Base-by-base conservation (phyloP, 2,113 vertebrate genomes). In the Centropristis striata region DNA sequence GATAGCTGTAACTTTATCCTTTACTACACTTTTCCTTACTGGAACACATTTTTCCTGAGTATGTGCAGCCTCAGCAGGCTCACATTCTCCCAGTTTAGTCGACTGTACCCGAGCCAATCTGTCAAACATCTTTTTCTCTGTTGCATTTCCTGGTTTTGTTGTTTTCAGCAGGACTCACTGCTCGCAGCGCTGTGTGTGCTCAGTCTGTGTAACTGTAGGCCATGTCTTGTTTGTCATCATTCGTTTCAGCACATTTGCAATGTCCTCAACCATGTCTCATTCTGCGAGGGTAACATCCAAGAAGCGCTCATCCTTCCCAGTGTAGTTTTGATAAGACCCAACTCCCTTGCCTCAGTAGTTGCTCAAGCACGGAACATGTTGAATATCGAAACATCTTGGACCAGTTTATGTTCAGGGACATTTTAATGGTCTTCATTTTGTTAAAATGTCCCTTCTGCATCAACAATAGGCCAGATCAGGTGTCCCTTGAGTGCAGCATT, bases 221-320 rank as follows among this genome's bases (percentile, higher is more conserved):
- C 75, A 51, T 46, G 59, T 84, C 59, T 75, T 71, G 65, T 65
- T 84, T 47, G 37, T 65, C 82, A 71, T 80, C 65, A 54, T 12
- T 39, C 55, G 41, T 64, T 78, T 69, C 75, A 36, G 42, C 42
- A 50, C 71, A 63, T 75, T 75, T 64, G 37, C 57, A 70, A 16
- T 41, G 49, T 55, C 42, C 20, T 75, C 21, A 44, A 63, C 64
- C 55, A 69, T 64, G 8, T 60, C 16, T 61, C 32, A 63, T 46
- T 69, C 41, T 39, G 10, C 10, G 25, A 3, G 39, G 41, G 27
- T 74, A 36, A 68, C 47, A 61, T 68, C 41, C 21, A 50, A 36
- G 21, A 69, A 55, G 16, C 12, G 2, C 16, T 53, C 16, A 27
- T 60, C 44, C 21, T 47, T 60, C 9, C 25, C 28, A 28, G 14